Conservation (phyloP, 2,797 vertebrate genomes). For the Alectoris magna region DNA sequence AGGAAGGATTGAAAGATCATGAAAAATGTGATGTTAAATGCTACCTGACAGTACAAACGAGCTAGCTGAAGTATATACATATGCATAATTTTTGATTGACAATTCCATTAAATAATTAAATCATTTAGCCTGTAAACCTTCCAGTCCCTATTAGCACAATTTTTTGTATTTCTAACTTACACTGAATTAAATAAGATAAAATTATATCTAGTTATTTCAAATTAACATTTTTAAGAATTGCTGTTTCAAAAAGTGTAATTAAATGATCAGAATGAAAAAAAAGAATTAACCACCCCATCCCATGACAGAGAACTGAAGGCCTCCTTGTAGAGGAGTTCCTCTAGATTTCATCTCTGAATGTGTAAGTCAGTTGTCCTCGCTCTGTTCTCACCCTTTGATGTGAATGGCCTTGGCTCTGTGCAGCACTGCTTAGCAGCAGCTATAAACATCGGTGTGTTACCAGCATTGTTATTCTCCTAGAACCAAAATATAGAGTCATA, state of each 20-base stretch:
- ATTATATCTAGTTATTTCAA: background rate
- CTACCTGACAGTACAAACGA: background rate
- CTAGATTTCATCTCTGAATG: background rate
- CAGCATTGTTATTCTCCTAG: too few relatives aligned
- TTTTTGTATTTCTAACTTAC: background rate
- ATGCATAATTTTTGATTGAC: background rate
- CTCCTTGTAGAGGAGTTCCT: background rate
- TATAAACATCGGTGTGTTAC: too few relatives aligned
- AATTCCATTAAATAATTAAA: background rate
- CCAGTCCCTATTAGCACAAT: background rate
- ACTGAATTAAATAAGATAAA: background rate
- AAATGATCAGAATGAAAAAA: fast-evolving
- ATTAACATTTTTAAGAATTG: background rate
- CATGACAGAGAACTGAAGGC: background rate
- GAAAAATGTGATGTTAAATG: background rate
- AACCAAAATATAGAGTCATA: too few relatives aligned
- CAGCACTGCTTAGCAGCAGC: too few relatives aligned
- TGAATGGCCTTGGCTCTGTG: too few relatives aligned
- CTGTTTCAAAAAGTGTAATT: background rate
- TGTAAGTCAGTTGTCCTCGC: too few relatives aligned
- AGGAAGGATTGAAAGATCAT: background rate
- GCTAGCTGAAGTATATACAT: background rate
- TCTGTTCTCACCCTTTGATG: too few relatives aligned
- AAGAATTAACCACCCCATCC: background rate
- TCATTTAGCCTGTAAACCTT: background rate